phyloP scores from a whole-genome alignment of 2,797 vertebrate genomes.

The Eleutherodactylus coqui region DNA sequence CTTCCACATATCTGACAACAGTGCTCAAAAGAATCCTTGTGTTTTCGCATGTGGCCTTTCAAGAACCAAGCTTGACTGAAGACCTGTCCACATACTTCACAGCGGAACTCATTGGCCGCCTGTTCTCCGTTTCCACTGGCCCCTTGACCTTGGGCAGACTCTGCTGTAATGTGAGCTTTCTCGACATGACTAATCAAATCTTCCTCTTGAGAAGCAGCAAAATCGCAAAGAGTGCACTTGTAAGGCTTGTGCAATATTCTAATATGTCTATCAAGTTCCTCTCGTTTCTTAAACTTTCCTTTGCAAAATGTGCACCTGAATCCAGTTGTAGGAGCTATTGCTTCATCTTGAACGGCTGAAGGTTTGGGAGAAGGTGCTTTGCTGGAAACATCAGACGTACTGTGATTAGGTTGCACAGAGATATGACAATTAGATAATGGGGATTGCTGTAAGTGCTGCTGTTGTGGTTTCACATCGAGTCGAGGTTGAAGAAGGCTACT shows the following conservation, averaged over 20 bases:
- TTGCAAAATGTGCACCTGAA: conserved; percentile 99
- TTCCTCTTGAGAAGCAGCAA: conserved; percentile 95
- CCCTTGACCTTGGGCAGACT: conserved; percentile 90
- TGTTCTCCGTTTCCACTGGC: conserved; percentile 80
- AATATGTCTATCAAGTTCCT: conserved; percentile 96
- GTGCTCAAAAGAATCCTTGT: conserved; percentile 99
- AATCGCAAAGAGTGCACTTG: conserved; percentile 97
- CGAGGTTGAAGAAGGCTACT: conserved; percentile 85
- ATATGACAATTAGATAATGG: conserved; percentile 86
- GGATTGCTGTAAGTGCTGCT: conserved; percentile 79
- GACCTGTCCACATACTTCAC: conserved; percentile 94
- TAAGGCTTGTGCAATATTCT: conserved; percentile 99
- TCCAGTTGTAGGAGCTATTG: conserved; percentile 83
- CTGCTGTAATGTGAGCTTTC: conserved; percentile 96
- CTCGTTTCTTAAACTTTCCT: conserved; percentile 98
- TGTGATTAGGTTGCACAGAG: conserved; percentile 81
- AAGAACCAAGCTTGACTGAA: conserved; percentile 99
- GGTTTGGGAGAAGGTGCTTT: conserved; percentile 91
- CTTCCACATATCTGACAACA: conserved; percentile 98
- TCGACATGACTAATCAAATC: conserved; percentile 97
- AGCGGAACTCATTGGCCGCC: conserved; percentile 90
- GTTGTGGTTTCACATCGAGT: conserved; percentile 78
- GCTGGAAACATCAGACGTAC: conserved; percentile 83
- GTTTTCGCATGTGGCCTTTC: conserved; percentile 99
- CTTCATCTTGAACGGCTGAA: conserved; percentile 84